Conservation (phyloP, 2,888 invertebrate genomes). For the Dexiosoma caninum region DNA sequence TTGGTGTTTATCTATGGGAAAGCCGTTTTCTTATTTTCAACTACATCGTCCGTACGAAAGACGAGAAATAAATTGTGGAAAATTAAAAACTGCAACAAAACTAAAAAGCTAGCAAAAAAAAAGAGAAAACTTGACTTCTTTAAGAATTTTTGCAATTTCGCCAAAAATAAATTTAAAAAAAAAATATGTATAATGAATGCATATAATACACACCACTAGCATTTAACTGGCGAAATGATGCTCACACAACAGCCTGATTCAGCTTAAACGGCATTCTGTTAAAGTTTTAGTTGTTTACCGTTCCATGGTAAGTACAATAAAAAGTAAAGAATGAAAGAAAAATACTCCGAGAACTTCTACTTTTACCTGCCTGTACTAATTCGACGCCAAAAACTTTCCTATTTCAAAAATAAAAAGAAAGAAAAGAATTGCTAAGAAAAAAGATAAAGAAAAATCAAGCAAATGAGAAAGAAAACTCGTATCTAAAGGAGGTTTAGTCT, state of each 20-base stretch:
- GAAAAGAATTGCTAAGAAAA: constrained; percentile 1
- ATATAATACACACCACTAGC: neutral
- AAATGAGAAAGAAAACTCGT: constrained; percentile 43
- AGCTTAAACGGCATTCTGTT: constrained; percentile 18
- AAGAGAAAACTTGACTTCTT: constrained; percentile 56
- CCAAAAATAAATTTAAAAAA: constrained; percentile 42
- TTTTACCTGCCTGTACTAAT: constrained; percentile 61
- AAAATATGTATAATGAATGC: neutral
- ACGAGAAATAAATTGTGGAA: neutral
- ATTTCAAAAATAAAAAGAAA: constrained; percentile 24
- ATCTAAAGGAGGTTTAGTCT: constrained; percentile 53
- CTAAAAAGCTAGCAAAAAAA: constrained; percentile 30
- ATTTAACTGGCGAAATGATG: constrained; percentile 24
- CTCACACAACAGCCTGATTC: constrained; percentile 31
- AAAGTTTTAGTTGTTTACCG: constrained; percentile 47
- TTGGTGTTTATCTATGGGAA: constrained; percentile 62
- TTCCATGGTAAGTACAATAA: constrained; percentile 1
- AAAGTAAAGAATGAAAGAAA: constrained; percentile 6
- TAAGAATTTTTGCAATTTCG: constrained; percentile 61
- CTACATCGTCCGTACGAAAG: constrained; percentile 42
- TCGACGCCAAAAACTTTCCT: constrained; percentile 61
- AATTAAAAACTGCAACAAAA: constrained; percentile 19
- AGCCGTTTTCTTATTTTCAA: constrained; percentile 50
- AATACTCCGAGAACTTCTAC: constrained; percentile 38
- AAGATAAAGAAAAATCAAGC: constrained; percentile 35